A percentile compares a stretch with the other conserved stretches of the same genome.
These are phyloP conservation scores for Blastomussa wellsi DNA, from an alignment of 92 coral and sea anemone genomes.

Conservation along the genomic window DNA sequence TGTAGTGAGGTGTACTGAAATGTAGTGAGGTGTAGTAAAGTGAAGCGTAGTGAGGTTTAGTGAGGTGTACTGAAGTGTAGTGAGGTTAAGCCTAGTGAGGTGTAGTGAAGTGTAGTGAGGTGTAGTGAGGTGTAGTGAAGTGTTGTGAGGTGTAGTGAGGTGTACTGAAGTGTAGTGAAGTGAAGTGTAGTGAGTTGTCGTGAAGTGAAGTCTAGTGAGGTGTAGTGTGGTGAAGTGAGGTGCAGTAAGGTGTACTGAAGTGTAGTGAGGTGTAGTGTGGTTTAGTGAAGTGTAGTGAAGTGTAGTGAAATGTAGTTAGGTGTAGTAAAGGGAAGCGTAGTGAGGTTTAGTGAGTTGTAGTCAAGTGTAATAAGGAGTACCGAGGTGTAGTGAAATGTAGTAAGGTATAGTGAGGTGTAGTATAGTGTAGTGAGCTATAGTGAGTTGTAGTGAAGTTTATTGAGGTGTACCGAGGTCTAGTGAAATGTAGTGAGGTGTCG, in stretches of 20 bases:
- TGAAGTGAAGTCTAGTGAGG: not conserved
- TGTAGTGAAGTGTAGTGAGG: constrained; percentile 12
- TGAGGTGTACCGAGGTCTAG: no score
- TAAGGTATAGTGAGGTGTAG: not conserved
- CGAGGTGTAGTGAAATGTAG: no score
- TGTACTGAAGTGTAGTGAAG: constrained; percentile 23
- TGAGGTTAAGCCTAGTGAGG: constrained; percentile 12
- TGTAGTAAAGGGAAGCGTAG: constrained; percentile 11
- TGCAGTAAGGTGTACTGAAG: no score
- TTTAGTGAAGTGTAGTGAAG: no score
- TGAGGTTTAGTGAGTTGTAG: constrained; percentile 9
- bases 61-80: not conserved
- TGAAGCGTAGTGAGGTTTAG: no score
- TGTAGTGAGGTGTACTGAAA: constrained; percentile 13
- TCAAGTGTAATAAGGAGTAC: constrained; percentile 28
- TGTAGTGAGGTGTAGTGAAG: constrained; percentile 22
- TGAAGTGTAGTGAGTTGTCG: constrained; percentile 26
- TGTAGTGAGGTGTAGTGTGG: constrained; percentile 30
- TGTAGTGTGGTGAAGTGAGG: no score
- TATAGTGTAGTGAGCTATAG: not conserved
- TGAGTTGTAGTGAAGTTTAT: not conserved
- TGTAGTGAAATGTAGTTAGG: no score
- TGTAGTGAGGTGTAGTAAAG: no score
- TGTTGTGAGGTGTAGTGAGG: no score
- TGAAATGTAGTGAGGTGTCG: no score